Conservation (phyloP, 2,797 vertebrate genomes). For the Coregonus ussuriensis region DNA sequence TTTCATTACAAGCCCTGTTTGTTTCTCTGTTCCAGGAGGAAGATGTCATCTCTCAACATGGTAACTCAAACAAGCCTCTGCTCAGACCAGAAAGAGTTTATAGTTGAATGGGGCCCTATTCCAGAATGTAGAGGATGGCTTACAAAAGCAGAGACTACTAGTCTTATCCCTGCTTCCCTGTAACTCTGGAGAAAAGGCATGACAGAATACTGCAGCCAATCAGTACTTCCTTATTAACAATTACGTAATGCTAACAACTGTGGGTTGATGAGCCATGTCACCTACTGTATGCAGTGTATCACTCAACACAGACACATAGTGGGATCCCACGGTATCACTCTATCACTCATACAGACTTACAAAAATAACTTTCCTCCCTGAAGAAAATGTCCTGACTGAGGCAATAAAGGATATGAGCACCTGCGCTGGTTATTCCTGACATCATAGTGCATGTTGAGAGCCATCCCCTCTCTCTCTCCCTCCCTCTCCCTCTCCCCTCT, state of each 20-base stretch:
- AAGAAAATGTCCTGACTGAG: conserved; percentile 7
- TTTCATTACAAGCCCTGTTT: conserved; percentile 42
- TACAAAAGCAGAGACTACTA: conserved; percentile 43
- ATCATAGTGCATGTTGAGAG: conserved; percentile 16
- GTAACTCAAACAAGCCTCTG: conserved; percentile 56
- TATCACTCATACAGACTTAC: too few species aligned
- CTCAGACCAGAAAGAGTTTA: conserved; percentile 50
- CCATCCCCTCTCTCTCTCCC: not conserved
- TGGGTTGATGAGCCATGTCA: conserved; percentile 1
- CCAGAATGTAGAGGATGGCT: conserved; percentile 53
- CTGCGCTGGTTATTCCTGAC: conserved; percentile 13
- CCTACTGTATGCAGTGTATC: not conserved
- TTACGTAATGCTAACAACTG: not conserved
- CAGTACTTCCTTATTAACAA: conserved; percentile 30
- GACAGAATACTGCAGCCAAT: not conserved
- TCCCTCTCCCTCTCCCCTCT: not conserved
- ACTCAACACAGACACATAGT: not conserved
- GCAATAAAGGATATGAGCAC: not conserved
- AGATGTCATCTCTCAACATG: conserved; percentile 56
- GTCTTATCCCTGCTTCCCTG: conserved; percentile 37
- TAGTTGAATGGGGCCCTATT: conserved; percentile 46
- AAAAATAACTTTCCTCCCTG: not conserved
- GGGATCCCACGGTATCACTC: not conserved
- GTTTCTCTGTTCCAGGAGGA: conserved; percentile 52
- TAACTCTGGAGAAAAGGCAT: conserved; percentile 21